Base-by-base conservation (phyloP, 2,797 vertebrate species). In the Pelochelys cantorii region DNA sequence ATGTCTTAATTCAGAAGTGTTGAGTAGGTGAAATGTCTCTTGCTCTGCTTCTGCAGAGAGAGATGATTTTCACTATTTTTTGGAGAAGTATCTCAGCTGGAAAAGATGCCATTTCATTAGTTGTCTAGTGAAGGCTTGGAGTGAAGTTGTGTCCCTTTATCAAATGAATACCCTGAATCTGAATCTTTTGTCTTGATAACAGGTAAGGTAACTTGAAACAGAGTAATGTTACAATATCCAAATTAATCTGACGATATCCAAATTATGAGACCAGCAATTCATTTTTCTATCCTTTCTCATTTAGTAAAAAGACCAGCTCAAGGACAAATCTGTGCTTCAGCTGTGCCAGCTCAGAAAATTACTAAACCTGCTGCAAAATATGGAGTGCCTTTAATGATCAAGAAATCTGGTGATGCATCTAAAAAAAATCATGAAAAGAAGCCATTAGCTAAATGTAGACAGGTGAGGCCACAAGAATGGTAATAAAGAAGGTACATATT, bases 341-440 rank as follows among this genome's bases (percentile, higher is more conserved):
- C 97, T 88, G 85, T 96, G 87, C 97, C 98, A 96, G 97, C 98
- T 93, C 99, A 98, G 97, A 99, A 99, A 98, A 99, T 99, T 95
- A 99, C 99, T 92, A 99, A 99, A 98, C 99, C 99, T 98, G 99
- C 99, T 95, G 98, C 98, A 97, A 99, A 99, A 98, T 99, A 99
- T 0, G 99, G 99, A 98, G 99, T 99, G 98, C 99, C 99, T 99
- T 99, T 99, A 98, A 97, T 96, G 22, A 97, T 94, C 84, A 99
- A 97, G 97, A 99, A 98, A 97, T 96, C 98, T 75, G 97, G 96
- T 42, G 98, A 98, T 75, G 96, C 93, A 84, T 88, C 97, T 96
- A 99, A 98, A 97, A 99, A 98, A 91, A 94, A 97, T 48, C 97
- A 95, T 29, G 99, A 99, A 89, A 98, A 97, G 96, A 99, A 98